phyloP scores from a whole-genome alignment of 2,113 vertebrate genomes.

The Python bivittatus region DNA sequence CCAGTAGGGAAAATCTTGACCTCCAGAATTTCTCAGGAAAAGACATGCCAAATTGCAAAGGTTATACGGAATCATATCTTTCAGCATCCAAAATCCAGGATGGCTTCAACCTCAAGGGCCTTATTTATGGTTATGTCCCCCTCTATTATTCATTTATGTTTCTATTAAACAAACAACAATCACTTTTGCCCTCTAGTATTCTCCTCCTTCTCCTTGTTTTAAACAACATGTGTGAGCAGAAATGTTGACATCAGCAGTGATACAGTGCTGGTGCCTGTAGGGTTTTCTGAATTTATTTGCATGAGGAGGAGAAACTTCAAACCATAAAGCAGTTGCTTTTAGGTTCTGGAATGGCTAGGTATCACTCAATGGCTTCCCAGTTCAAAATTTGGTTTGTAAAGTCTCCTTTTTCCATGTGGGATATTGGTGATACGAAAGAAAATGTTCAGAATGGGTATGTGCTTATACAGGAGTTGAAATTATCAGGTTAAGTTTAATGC shows the following conservation, averaged over 20 bases:
- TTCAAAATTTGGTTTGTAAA: background rate
- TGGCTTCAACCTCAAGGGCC: background rate
- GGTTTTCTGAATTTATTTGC: background rate
- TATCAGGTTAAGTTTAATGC: background rate
- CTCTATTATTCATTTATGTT: background rate
- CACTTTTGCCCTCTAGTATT: too few species aligned
- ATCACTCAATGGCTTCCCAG: background rate
- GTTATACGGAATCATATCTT: background rate
- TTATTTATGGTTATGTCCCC: background rate
- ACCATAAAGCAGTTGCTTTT: background rate
- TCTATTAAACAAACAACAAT: too few species aligned
- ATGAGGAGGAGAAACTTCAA: background rate
- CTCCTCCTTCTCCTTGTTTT: too few species aligned
- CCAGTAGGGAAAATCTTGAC: background rate
- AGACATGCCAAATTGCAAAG: background rate
- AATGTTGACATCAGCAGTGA: background rate
- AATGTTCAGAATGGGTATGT: background rate
- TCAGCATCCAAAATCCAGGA: background rate
- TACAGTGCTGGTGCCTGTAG: background rate
- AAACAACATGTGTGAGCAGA: background rate
- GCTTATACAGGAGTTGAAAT: background rate
- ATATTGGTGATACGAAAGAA: background rate
- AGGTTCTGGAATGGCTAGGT: background rate
- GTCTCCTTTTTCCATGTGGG: background rate
- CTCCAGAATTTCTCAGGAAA: background rate